These are phyloP conservation scores for Rhegmatorhina hoffmannsi DNA, from an alignment of 2,113 vertebrate species.

Conservation along the genomic window DNA sequence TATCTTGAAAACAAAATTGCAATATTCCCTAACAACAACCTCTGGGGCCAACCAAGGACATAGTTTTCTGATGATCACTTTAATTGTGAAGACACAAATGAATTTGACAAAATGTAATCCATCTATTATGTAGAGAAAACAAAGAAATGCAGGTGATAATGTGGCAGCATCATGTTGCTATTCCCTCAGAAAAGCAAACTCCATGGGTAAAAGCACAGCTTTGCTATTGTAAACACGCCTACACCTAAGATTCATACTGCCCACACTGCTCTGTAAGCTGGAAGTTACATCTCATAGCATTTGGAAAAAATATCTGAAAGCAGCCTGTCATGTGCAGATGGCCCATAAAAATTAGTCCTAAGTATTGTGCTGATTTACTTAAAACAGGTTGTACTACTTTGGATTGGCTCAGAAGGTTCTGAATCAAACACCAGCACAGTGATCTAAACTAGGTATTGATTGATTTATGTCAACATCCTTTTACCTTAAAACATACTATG, in stretches of 20 bases:
- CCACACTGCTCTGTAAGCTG: not conserved
- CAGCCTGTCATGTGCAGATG: not conserved
- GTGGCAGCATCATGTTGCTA: not conserved
- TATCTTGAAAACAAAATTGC: not conserved
- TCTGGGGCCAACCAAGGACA: not conserved
- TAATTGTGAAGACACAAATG: not conserved
- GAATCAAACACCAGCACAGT: not conserved
- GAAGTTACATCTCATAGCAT: not conserved
- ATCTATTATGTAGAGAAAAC: not conserved
- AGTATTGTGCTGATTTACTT: not conserved
- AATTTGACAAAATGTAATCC: not conserved
- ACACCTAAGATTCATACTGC: not conserved
- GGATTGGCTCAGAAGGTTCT: not conserved
- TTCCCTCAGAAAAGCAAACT: not conserved
- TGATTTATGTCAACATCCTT: slow-evolving; percentile 4
- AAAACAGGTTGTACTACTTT: not conserved
- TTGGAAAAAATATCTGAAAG: not conserved
- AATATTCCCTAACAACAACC: not conserved
- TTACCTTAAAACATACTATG: not conserved
- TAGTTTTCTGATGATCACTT: not conserved
- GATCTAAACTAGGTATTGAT: slow-evolving; percentile 26
- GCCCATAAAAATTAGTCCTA: not conserved
- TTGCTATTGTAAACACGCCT: not conserved
- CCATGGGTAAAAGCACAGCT: not conserved
- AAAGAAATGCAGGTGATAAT: not conserved